phyloP scores from a whole-genome alignment of 2,113 vertebrate species.

The Conger conger region DNA sequence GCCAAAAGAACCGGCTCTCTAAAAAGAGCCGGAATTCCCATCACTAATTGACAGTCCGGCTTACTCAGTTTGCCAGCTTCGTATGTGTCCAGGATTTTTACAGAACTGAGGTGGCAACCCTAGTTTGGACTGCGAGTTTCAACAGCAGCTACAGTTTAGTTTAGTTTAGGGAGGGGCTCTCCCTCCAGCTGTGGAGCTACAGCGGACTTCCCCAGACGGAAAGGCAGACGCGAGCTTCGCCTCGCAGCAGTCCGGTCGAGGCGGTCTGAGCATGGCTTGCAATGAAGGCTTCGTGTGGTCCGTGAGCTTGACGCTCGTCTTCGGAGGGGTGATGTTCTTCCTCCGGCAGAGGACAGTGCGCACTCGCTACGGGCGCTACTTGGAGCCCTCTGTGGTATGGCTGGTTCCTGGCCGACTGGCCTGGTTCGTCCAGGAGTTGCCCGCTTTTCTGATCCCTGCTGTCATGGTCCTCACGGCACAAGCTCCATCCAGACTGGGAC shows the following conservation, averaged over 20 bases:
- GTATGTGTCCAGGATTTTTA: no score
- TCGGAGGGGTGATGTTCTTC: slow-evolving; percentile 43
- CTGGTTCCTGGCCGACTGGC: slow-evolving; percentile 66
- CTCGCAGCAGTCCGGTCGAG: background rate
- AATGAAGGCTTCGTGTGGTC: slow-evolving; percentile 55
- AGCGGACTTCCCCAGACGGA: background rate
- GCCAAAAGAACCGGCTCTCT: no score
- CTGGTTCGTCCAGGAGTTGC: slow-evolving; percentile 84
- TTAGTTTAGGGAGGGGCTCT: background rate
- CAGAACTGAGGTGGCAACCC: no score
- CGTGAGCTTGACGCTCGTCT: slow-evolving; percentile 59
- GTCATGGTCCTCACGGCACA: slow-evolving; percentile 60
- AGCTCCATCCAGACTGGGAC: slow-evolving; percentile 49
- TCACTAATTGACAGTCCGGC: no score
- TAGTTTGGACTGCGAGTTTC: no score
- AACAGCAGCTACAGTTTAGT: no score
- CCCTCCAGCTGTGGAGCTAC: background rate
- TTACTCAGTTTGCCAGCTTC: no score
- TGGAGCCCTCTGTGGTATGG: background rate
- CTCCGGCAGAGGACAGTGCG: slow-evolving; percentile 34
- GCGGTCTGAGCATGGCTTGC: slow-evolving; percentile 61
- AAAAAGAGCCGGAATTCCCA: no score
- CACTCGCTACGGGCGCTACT: slow-evolving; percentile 70
- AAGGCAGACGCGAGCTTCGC: no score
- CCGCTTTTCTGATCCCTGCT: slow-evolving; percentile 72